Evolutionary conservation across 1,140 invertebrate species (phyloP), one percentile per base, ranked within the genome.

Genomic region (Telenomus remus): DNA sequence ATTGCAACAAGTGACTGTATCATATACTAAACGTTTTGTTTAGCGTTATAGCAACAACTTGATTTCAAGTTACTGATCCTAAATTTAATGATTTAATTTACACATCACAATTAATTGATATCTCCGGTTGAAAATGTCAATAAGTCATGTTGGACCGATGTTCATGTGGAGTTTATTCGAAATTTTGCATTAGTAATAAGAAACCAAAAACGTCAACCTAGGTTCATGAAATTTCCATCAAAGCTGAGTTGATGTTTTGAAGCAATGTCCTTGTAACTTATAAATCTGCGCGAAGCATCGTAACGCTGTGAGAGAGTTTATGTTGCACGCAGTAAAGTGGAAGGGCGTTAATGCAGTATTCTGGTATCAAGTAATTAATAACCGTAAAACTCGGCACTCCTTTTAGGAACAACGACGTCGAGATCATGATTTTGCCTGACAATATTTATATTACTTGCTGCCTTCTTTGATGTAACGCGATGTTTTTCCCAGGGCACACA

Each of bases 361-460:
- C 82, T 84, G 73, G 82, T 84, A 84, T 82, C 80, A 78, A 78
- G 80, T 83, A 84, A 84, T 83, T 84, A 84, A 83, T 84, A 84
- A 84, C 80, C 82, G 81, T 84, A 81, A 84, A 84, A 82, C 81
- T 82, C 79, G 78, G 48, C 64, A 64, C 72, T 77, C 75, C 63
- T 68, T 82, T 80, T 77, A 80, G 75, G 65, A 56, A 77, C 56
- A 64, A 70, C 59, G 46, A 56, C 59, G 57, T 72, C 54, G 69
- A 64, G 60, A 65, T 72, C 69, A 54, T 72, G 69, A 72, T 72
- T 64, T 57, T 49, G 13, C 34, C 55, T 34, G 69, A 53, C 69
- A 70, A 66, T 69, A 60, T 76, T 72, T 73, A 71, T 72, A 72
- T 50, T 47, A 61, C 68, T 69, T 47, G 70, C 57, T 69, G 76